Evolutionary conservation across 2,888 invertebrate genomes (phyloP), one percentile per base, ranked within the genome.

Genomic region (Sphaerophoria rueppellii): DNA sequence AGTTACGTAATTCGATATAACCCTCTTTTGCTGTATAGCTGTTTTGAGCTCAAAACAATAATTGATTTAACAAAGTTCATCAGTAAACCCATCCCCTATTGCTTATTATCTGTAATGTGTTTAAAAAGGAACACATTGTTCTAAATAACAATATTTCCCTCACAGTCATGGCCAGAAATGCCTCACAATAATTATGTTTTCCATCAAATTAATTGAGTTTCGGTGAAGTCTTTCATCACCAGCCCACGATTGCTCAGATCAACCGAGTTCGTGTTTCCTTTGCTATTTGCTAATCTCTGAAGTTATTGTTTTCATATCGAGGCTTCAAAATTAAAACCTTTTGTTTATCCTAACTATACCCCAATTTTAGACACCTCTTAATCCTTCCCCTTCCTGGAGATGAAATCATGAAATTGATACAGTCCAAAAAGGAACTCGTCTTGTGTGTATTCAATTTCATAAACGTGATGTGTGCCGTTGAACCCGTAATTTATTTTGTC

Each of bases 101-200:
- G 24, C 24, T 24, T 24, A 24, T 24, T 24, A 24, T 24, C 24
- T 24, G 24, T 24, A 24, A 24, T 24, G 24, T 24, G 24, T 24
- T 24, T 24, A 24, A 2, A 24, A 24, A 24, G 24, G 24, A 43
- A 32, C 16, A 32, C 14, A 34, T 11, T 43, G 34, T 57, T 55
- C 16, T 24, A 24, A 55, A 37, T 35, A 46, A 24, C 11, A 46
- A 58, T 11, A 24, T 24, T 24, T 24, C 24, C 24, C 9, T 50
- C 0, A 9, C 35, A 11, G 34, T 57, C 32, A 24, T 35, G 43
- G 55, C 67, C 11, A 7, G 40, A 40, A 61, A 76, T 61, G 43
- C 67, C 72, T 76, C 76, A 82, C 76, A 71, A 76, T 73, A 82
- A 76, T 82, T 82, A 76, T 76, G 72, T 40, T 72, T 72, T 60